phyloP scores from a whole-genome alignment of 2,797 vertebrate genomes.

The Atherinosoma microstoma region DNA sequence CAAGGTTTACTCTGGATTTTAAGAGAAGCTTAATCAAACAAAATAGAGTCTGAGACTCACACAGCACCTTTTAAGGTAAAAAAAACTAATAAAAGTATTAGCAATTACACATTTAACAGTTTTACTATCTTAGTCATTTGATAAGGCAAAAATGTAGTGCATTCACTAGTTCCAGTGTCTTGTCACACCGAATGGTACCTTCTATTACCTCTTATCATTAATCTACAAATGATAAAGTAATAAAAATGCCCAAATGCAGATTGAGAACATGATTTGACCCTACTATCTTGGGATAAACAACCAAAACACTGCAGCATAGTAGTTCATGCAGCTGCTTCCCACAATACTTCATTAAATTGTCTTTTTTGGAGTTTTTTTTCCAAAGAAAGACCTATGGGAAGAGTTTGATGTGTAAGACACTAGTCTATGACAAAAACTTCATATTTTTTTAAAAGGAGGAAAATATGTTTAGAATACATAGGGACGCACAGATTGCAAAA shows the following conservation, averaged over 20 bases:
- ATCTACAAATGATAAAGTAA: neutral
- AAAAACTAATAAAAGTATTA: neutral
- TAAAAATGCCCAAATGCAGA: constrained; percentile 6
- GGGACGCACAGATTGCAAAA: neutral
- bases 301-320: neutral
- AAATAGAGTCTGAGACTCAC: constrained; percentile 8
- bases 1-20: constrained; percentile 53
- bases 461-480: neutral
- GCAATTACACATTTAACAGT: neutral
- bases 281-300: neutral
- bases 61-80: neutral
- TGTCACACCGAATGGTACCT: neutral
- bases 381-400: constrained; percentile 34
- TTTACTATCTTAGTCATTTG: neutral
- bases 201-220: neutral
- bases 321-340: constrained; percentile 50
- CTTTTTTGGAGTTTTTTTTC: neutral
- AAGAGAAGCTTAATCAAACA: constrained; percentile 35
- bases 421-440: neutral
- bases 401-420: neutral
- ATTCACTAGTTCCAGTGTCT: too few species aligned
- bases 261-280: neutral
- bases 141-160: neutral
- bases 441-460: constrained; percentile 6
- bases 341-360: constrained; percentile 16